These are phyloP conservation scores for Bolborhynchus lineola DNA, from an alignment of 2,113 vertebrate species.

Conservation along the genomic window DNA sequence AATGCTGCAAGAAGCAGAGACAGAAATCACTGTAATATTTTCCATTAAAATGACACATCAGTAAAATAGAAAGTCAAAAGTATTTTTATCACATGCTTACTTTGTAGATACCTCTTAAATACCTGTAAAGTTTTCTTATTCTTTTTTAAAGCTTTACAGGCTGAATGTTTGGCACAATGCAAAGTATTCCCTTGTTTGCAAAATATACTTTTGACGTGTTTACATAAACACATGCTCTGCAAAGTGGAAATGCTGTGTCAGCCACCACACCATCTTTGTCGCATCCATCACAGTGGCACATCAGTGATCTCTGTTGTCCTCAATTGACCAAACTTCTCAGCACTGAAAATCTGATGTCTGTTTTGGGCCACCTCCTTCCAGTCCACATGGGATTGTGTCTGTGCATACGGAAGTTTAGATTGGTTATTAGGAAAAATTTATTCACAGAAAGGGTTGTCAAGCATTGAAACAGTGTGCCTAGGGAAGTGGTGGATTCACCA, in stretches of 20 bases:
- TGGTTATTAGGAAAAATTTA: not conserved
- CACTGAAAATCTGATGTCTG: rapidly evolving
- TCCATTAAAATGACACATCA: not conserved
- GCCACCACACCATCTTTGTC: not conserved
- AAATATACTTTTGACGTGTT: not conserved
- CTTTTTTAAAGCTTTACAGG: not conserved
- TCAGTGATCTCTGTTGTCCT: not conserved
- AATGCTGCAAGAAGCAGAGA: not conserved
- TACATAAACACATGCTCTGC: not conserved
- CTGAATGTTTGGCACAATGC: not conserved
- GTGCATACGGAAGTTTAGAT: not conserved
- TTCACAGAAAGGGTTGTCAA: not conserved
- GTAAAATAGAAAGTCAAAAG: not conserved
- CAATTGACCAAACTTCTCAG: not conserved
- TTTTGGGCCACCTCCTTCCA: not conserved
- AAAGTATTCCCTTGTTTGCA: not conserved
- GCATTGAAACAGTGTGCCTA: not conserved
- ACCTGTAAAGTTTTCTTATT: not conserved
- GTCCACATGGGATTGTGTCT: not conserved
- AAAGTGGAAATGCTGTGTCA: not conserved
- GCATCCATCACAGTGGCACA: not conserved
- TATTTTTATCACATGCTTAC: not conserved
- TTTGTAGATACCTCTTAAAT: not conserved
- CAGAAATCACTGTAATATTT: not conserved
- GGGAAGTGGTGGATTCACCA: not conserved